A percentile compares a stretch with the other conserved stretches of the same genome.
Evolutionary conservation across 2,797 vertebrate genomes (phyloP).

Genomic region (Tenualosa ilisha): DNA sequence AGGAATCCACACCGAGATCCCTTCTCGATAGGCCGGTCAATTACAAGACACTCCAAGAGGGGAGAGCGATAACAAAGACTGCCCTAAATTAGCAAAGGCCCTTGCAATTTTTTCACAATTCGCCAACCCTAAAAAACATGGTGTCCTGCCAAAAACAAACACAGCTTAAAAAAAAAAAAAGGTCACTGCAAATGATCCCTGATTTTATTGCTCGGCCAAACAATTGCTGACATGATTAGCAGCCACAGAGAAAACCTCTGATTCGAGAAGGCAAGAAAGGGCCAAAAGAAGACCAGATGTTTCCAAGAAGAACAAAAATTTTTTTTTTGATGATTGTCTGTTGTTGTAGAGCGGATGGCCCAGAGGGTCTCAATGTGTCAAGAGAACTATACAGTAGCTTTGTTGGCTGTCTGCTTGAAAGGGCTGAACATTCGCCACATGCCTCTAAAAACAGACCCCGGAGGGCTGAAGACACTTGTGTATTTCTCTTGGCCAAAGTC

Average conservation of each 20-base stretch:
- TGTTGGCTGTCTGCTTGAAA: background rate
- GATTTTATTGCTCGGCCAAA: slow-evolving; percentile 9
- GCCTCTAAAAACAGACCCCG: slow-evolving; percentile 24
- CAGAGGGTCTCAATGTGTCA: background rate
- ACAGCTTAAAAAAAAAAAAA: slow-evolving; percentile 7
- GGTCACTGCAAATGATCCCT: slow-evolving; percentile 9
- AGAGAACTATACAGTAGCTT: background rate
- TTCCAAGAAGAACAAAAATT: background rate
- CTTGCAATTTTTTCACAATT: slow-evolving; percentile 15
- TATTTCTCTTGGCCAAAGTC: slow-evolving; percentile 30
- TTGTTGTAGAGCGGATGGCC: background rate
- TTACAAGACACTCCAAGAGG: slow-evolving; percentile 55
- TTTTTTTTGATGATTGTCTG: background rate
- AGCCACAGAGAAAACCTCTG: slow-evolving; percentile 9
- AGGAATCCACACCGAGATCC: slow-evolving; percentile 53
- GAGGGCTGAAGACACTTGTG: slow-evolving; percentile 26
- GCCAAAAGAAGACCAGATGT: background rate
- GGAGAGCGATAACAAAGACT: slow-evolving; percentile 38
- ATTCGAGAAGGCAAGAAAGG: background rate
- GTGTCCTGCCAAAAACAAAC: slow-evolving; percentile 27
- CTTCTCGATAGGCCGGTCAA: slow-evolving; percentile 38
- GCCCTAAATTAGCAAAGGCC: slow-evolving; percentile 33
- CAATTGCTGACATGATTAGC: background rate
- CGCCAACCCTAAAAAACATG: background rate
- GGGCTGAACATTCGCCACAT: background rate